A percentile compares a stretch with the other conserved stretches of the same genome.
Evolutionary conservation across 1,140 invertebrate species (phyloP).

Genomic region (Hypothenemus hampei): DNA sequence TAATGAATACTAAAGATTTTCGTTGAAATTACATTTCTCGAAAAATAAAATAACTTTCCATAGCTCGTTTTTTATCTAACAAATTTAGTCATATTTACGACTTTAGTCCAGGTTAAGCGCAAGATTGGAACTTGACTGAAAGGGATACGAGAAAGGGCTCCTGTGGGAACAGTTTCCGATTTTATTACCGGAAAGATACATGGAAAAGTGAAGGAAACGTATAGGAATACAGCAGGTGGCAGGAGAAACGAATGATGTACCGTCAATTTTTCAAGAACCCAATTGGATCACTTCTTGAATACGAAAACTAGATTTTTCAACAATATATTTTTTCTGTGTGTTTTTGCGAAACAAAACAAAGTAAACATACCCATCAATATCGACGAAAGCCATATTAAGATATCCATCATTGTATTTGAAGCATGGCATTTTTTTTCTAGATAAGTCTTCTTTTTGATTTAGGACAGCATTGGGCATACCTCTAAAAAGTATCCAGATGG

Average conservation of each 20-base stretch:
- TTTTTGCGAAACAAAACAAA: too few species aligned
- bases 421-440: not conserved
- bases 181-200: conserved; percentile 26
- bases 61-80: conserved; percentile 18
- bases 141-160: conserved; percentile 17
- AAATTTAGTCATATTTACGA: conserved; percentile 20
- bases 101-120: conserved; percentile 19
- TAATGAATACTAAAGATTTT: not conserved
- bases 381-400: conserved; percentile 18
- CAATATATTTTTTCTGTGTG: not conserved
- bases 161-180: conserved; percentile 24
- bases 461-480: not conserved
- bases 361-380: conserved; percentile 20
- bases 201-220: conserved; percentile 11
- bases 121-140: conserved; percentile 25
- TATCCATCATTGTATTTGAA: conserved; percentile 16
- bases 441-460: not conserved
- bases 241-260: conserved; percentile 19
- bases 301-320: not conserved
- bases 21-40: not conserved
- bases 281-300: conserved; percentile 14
- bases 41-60: conserved; percentile 22
- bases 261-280: conserved; percentile 11
- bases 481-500: not conserved
- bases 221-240: conserved; percentile 17